Conservation (phyloP, 2,113 vertebrate genomes). For the Butastur rufipennis region DNA sequence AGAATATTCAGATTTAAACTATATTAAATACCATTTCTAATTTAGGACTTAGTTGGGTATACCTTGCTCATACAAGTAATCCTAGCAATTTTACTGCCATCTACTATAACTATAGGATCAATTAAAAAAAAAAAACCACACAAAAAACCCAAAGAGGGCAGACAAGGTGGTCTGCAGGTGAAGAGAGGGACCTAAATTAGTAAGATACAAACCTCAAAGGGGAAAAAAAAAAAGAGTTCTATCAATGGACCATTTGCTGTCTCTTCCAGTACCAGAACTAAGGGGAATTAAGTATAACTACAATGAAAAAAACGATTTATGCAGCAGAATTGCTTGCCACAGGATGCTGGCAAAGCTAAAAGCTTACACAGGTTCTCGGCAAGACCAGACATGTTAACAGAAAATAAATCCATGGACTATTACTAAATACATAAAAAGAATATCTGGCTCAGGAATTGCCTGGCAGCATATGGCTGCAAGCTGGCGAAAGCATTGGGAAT, state of each 20-base stretch:
- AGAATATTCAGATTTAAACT: not conserved
- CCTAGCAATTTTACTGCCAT: not conserved
- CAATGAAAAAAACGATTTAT: not conserved
- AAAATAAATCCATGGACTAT: not conserved
- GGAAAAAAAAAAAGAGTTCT: not conserved
- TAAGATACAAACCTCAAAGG: not conserved
- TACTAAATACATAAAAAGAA: not conserved
- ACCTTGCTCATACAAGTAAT: not conserved
- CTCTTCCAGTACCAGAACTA: not conserved
- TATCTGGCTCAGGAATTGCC: not conserved
- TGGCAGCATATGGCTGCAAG: not conserved
- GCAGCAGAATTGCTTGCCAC: not conserved
- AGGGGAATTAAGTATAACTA: not conserved
- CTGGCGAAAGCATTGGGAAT: not conserved
- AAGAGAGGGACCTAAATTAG: not conserved
- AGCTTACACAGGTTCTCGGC: not conserved
- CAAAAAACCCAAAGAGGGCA: not conserved
- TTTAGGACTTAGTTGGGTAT: not conserved
- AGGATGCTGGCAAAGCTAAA: not conserved
- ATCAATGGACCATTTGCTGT: not conserved
- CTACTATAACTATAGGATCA: not conserved
- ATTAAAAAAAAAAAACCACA: not conserved
- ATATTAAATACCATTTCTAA: not conserved
- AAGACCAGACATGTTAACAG: accelerated
- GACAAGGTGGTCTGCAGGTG: not conserved